Evolutionary conservation across 1,140 invertebrate species (phyloP).

Genomic region (Hestina assimilis): DNA sequence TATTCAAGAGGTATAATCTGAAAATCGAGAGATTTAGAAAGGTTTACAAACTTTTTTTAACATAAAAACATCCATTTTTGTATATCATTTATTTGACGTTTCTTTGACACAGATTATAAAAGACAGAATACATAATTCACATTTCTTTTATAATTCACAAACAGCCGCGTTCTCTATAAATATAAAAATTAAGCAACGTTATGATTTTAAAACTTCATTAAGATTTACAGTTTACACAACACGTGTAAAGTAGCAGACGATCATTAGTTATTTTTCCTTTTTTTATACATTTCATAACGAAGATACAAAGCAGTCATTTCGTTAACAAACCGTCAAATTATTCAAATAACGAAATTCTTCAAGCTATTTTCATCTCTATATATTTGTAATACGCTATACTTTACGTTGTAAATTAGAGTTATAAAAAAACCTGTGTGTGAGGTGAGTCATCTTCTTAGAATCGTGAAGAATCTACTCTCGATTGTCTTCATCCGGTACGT

Average conservation of each 20-base stretch:
- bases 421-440: constrained; percentile 8
- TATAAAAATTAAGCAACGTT: no score
- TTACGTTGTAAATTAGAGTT: neutral
- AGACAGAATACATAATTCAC: no score
- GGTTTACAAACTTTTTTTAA: no score
- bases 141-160: no score
- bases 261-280: constrained; percentile 1
- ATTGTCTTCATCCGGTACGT: constrained; percentile 14
- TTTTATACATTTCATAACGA: constrained; percentile 17
- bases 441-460: constrained; percentile 33
- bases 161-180: no score
- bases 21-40: no score
- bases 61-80: no score
- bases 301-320: constrained; percentile 5
- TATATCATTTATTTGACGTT: no score
- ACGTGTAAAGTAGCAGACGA: neutral
- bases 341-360: neutral
- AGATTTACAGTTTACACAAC: neutral
- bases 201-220: no score
- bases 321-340: constrained; percentile 1
- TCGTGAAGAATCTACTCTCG: constrained; percentile 30
- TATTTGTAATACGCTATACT: neutral
- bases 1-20: no score
- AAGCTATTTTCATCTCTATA: neutral
- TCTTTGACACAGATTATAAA: no score